Percentiles rank a stretch among this genome's conserved stretches.
Evolutionary conservation across 2,888 invertebrate genomes (phyloP).

Genomic region (Megastigmus dorsalis): DNA sequence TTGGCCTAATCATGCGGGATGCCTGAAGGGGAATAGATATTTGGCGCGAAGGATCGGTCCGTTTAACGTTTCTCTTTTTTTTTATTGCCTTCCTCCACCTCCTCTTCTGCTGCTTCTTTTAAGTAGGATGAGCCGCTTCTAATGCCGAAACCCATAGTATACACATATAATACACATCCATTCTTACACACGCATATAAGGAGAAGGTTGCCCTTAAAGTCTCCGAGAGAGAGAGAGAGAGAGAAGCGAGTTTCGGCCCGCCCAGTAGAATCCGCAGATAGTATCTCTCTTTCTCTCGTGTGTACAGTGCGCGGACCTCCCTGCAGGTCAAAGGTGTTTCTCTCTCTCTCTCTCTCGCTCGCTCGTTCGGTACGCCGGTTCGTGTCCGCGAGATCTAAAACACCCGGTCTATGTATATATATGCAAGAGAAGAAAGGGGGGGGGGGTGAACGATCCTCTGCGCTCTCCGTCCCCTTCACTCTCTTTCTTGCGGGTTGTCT

Average conservation of each 20-base stretch:
- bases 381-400: constrained; percentile 28
- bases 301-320: constrained; percentile 19
- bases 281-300: constrained; percentile 23
- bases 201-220: constrained; percentile 24
- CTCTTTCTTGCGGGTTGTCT: not conserved
- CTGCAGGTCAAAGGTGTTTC: constrained; percentile 51
- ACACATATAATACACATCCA: not conserved
- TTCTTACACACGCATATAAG: not conserved
- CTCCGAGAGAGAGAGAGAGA: too few relatives aligned
- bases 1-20: constrained; percentile 21
- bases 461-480: not conserved
- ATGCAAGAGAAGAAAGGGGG: not conserved
- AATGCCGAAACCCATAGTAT: too few relatives aligned
- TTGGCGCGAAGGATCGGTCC: constrained; percentile 10
- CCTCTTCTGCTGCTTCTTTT: not conserved
- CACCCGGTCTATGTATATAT: not conserved
- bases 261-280: constrained; percentile 51
- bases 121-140: constrained; percentile 23
- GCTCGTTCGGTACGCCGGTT: not conserved
- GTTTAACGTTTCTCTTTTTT: constrained; percentile 12
- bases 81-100: not conserved
- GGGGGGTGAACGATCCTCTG: not conserved
- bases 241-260: constrained; percentile 38
- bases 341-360: not conserved
- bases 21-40: constrained; percentile 15